Conservation (phyloP, 2,113 vertebrate genomes). For the Centropristis striata region DNA sequence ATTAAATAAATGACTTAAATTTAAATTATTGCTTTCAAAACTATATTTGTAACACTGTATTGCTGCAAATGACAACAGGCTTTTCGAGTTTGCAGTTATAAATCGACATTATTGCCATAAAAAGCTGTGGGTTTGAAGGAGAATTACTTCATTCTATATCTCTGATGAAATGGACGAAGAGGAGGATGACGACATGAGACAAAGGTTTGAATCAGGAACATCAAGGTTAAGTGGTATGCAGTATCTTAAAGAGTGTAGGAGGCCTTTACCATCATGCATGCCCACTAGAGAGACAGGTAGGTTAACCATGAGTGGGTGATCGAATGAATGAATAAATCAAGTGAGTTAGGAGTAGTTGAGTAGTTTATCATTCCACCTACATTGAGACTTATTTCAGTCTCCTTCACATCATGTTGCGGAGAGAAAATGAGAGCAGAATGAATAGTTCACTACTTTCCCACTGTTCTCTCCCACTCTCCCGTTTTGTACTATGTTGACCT, state of each 20-base stretch:
- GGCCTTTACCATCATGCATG: background rate
- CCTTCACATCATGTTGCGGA: background rate
- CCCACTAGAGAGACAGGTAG: background rate
- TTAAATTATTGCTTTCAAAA: no score
- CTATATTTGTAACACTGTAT: no score
- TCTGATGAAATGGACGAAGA: background rate
- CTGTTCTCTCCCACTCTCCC: constrained; percentile 10
- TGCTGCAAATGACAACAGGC: no score
- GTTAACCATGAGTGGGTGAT: background rate
- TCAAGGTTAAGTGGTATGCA: background rate
- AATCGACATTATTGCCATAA: background rate
- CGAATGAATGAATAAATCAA: constrained; percentile 24
- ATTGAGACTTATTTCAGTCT: constrained; percentile 4
- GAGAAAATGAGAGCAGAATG: constrained; percentile 9
- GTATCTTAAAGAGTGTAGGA: background rate
- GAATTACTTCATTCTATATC: no score
- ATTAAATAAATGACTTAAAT: no score
- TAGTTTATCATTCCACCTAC: constrained; percentile 29
- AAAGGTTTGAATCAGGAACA: background rate
- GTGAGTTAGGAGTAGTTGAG: background rate
- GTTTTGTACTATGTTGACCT: constrained; percentile 50
- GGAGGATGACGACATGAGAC: background rate
- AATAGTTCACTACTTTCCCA: constrained; percentile 24
- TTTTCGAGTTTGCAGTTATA: no score
- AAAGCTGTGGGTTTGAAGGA: background rate